These are phyloP conservation scores for Drosophila parthenogenetica DNA, from an alignment of 2,888 invertebrate species.

Conservation along the genomic window DNA sequence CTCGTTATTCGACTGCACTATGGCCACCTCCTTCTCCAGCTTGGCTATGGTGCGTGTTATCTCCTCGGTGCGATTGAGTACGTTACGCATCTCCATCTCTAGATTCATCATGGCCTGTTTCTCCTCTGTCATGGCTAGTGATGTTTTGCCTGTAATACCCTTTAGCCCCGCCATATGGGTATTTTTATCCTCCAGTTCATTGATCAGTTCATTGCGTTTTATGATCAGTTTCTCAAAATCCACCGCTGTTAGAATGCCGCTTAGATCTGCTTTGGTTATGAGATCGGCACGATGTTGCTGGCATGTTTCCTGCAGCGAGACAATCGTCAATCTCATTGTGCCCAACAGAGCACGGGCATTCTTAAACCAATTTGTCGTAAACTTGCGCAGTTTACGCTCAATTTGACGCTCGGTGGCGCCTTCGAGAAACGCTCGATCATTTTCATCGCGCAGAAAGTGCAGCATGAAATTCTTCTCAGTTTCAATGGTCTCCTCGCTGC, in stretches of 20 bases:
- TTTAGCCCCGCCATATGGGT: slow-evolving; percentile 86
- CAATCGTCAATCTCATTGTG: slow-evolving; percentile 86
- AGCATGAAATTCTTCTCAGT: slow-evolving; percentile 85
- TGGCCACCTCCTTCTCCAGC: slow-evolving; percentile 83
- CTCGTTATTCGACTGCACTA: slow-evolving; percentile 83
- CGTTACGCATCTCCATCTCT: slow-evolving; percentile 82
- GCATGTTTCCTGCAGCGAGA: slow-evolving; percentile 85
- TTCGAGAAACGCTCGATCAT: slow-evolving; percentile 72
- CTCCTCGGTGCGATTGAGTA: slow-evolving; percentile 84
- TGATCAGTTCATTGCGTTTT: slow-evolving; percentile 85
- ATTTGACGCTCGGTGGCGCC: slow-evolving; percentile 80
- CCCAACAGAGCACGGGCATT: slow-evolving; percentile 85
- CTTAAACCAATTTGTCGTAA: slow-evolving; percentile 87
- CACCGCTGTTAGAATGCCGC: slow-evolving; percentile 86
- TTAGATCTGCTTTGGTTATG: slow-evolving; percentile 86
- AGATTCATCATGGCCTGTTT: slow-evolving; percentile 85
- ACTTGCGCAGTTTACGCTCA: slow-evolving; percentile 84
- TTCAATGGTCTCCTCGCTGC: slow-evolving; percentile 85
- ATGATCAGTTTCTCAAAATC: slow-evolving; percentile 87
- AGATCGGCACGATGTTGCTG: slow-evolving; percentile 82
- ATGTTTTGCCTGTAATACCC: slow-evolving; percentile 86
- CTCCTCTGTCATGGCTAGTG: slow-evolving; percentile 85
- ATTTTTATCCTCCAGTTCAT: slow-evolving; percentile 86
- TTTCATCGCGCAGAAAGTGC: slow-evolving; percentile 75
- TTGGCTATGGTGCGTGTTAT: slow-evolving; percentile 84